Evolutionary conservation across 2,888 invertebrate genomes (phyloP), one percentile per base, ranked within the genome.

Genomic region (Mamestra brassicae): DNA sequence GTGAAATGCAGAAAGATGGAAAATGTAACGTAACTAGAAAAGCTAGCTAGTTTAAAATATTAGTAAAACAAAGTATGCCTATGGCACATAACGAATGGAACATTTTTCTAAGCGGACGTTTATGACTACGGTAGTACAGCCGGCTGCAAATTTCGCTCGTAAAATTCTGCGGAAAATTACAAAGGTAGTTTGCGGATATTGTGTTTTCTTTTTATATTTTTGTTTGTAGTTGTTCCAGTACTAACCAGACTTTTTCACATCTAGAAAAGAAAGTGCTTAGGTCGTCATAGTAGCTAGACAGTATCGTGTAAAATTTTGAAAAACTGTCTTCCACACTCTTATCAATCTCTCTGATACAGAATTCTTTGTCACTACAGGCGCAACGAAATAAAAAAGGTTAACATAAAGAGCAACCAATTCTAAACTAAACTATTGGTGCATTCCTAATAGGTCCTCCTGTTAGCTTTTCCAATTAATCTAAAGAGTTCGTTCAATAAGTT

Each of bases 61-160:
- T 62, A 68, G 73, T 63, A 52, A 47, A 79, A 83, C 84, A 83
- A 62, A 72, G 65, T 78, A 61, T 66, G 72, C 68, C 79, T 72
- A 78, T 58, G 54, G 47, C 54, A 68, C 42, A 45, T 62, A 73
- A 83, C 65, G 62, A 79, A 83, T 80, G 65, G 68, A 69, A 69
- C 57, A 83, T 73, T 83, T 73, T 83, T 80, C 58, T 79, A 73
- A 69, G 13, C 80, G 50, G 80, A 83, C 80, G 58, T 66, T 80
- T 80, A 80, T 58, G 61, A 47, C 57, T 45, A 50, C 67, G 58
- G 57, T 50, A 69, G 60, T 63, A 71, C 55, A 61, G 45, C 66
- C 7, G 60, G 67, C 63, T 72, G 71, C 72, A 83, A 69, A 68
- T 80, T 58, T 36, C 7, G 38, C 63, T 83, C 78, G 66, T 83